Percentiles rank a stretch among this genome's conserved stretches.
Conservation (phyloP, 1,140 invertebrate genomes). For the Brachionus rotundiformis region DNA sequence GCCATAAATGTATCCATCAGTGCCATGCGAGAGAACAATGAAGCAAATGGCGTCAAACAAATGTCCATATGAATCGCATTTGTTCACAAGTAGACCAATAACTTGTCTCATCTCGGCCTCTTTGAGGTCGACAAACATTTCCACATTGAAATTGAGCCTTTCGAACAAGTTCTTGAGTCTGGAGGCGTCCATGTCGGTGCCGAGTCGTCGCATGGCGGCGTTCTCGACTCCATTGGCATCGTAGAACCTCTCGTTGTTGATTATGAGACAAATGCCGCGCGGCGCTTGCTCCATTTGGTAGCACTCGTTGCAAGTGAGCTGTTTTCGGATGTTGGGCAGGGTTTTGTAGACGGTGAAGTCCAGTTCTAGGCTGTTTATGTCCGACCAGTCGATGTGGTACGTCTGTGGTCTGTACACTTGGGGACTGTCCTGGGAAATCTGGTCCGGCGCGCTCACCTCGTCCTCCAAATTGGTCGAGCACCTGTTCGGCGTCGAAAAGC, state of each 20-base stretch:
- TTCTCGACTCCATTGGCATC: conserved; percentile 62
- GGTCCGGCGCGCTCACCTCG: not conserved
- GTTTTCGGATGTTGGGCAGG: not conserved
- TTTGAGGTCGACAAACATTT: conserved; percentile 39
- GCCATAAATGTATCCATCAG: conserved; percentile 81
- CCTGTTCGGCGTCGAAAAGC: not conserved
- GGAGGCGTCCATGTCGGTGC: conserved; percentile 72
- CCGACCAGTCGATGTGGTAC: conserved; percentile 5
- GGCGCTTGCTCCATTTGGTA: conserved; percentile 75
- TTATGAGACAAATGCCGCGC: conserved; percentile 81
- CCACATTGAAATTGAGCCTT: conserved; percentile 74
- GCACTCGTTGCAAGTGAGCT: not conserved
- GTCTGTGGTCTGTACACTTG: not conserved
- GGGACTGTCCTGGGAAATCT: not conserved
- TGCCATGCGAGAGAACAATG: conserved; percentile 83
- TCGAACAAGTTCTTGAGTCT: conserved; percentile 66
- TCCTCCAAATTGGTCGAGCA: no score
- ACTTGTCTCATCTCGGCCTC: conserved; percentile 69
- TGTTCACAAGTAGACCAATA: conserved; percentile 60
- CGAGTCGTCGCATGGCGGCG: conserved; percentile 65
- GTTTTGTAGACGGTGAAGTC: conserved; percentile 29
- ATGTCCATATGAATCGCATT: not conserved
- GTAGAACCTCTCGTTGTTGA: conserved; percentile 76
- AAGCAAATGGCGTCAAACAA: conserved; percentile 59
- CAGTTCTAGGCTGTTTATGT: not conserved